Evolutionary conservation across 1,140 invertebrate genomes (phyloP), one percentile per base, ranked within the genome.

Genomic region (Rhagoletis zephyria): DNA sequence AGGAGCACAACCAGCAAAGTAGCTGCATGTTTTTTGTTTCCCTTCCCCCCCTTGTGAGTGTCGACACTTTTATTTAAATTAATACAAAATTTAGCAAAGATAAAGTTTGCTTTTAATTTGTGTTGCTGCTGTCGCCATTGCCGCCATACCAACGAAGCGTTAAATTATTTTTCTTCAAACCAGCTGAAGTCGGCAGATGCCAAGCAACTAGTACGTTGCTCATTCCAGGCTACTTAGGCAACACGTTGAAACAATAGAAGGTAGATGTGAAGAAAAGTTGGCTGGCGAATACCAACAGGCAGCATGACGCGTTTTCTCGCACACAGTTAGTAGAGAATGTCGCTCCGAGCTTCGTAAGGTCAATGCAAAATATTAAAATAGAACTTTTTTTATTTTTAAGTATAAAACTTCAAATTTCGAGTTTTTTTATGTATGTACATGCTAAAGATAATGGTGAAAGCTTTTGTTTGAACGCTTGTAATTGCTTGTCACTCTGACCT

Each of bases 61-160:
- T 61, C 81, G 87, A 85, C 87, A 88, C 87, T 88, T 88, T 88
- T 88, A 88, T 87, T 88, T 88, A 88, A 88, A 88, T 88, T 86
- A 88, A 88, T 88, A 86, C 85, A 86, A 64, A 88, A 61, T 86
- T 88, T 86, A 81, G 56, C 67, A 88, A 86, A 77, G 87, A 88
- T 81, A 88, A 88, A 88, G 87, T 88, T 88, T 88, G 40, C 85
- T 88, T 88, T 88, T 88, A 88, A 88, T 88, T 88, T 88, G 85
- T 74, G 85, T 64, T 59, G 59, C 42, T 59, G 60, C 19, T 59
- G 45, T 77, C 61, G 61, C 60, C 60, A 45, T 87, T 85, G 40
- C 14, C 64, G n/a, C 10, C 30, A 48, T 67, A 64, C 16, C 61
- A 88, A 30, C 85, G 85, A 61, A 86, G 87, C 87, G 87, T 85